phyloP scores from a whole-genome alignment of 2,797 vertebrate genomes.

The Chiloscyllium punctatum region DNA sequence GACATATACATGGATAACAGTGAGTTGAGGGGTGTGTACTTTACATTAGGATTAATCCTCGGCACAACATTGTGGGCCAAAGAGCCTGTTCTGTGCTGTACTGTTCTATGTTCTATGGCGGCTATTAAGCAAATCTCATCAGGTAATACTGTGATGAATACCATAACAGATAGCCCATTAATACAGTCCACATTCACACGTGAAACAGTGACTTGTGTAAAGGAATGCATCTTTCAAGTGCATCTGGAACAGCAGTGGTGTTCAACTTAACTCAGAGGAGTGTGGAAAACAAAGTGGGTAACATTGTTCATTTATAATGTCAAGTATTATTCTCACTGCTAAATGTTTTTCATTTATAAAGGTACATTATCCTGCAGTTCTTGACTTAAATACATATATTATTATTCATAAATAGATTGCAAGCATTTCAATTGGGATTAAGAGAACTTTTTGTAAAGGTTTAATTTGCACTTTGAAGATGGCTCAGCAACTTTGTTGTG shows the following conservation, averaged over 20 bases:
- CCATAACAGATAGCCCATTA: background rate
- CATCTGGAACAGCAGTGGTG: background rate
- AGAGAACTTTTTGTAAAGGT: background rate
- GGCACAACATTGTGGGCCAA: no score
- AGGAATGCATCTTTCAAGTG: background rate
- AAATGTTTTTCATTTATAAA: background rate
- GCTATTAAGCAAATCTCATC: no score
- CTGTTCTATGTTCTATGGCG: no score
- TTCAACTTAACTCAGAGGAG: background rate
- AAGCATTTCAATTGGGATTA: background rate
- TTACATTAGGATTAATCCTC: no score
- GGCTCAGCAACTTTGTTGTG: background rate
- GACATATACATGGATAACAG: no score
- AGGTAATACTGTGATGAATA: background rate
- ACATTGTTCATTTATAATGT: background rate
- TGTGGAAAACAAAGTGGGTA: background rate
- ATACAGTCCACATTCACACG: background rate
- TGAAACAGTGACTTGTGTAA: background rate
- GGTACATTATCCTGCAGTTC: background rate
- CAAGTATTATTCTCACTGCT: background rate
- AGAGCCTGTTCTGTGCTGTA: no score
- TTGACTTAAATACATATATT: background rate
- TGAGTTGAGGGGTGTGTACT: no score
- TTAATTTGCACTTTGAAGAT: background rate
- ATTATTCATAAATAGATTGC: background rate